Evolutionary conservation across 2,888 invertebrate species (phyloP).

Genomic region (Mylabris sibirica): DNA sequence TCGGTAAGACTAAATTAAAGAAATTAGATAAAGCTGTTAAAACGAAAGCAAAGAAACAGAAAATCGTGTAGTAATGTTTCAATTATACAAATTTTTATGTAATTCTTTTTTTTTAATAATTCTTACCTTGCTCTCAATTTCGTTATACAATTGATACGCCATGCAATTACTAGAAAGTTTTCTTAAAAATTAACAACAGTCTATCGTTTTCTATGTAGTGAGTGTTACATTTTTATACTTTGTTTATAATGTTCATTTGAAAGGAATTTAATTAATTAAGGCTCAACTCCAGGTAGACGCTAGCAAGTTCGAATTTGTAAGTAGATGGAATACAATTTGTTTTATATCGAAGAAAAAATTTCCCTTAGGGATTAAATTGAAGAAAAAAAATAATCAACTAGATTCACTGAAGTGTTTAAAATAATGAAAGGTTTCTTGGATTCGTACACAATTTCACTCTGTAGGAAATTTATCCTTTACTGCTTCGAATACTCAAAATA

Average conservation of each 20-base stretch:
- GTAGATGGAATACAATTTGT: background rate
- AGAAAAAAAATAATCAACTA: background rate
- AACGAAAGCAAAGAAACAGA: slow-evolving; percentile 17
- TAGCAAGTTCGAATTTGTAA: background rate
- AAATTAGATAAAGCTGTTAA: slow-evolving; percentile 38
- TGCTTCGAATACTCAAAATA: background rate
- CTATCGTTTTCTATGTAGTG: too few relatives aligned
- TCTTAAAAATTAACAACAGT: too few relatives aligned
- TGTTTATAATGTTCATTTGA: too few relatives aligned
- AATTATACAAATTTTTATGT: background rate
- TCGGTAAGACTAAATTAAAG: slow-evolving; percentile 38
- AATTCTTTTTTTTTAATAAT: background rate
- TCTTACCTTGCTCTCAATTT: background rate
- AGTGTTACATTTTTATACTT: too few relatives aligned
- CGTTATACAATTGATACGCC: too few relatives aligned
- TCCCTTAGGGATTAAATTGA: background rate
- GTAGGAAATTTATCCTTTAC: background rate
- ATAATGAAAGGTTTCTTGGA: background rate
- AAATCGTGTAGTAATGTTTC: background rate
- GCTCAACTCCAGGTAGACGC: background rate
- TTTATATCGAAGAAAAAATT: background rate
- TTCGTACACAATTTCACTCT: background rate
- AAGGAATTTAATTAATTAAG: background rate
- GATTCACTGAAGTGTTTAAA: background rate
- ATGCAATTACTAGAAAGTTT: too few relatives aligned